phyloP scores from a whole-genome alignment of 2,113 vertebrate species.

The Orycteropus afer region DNA sequence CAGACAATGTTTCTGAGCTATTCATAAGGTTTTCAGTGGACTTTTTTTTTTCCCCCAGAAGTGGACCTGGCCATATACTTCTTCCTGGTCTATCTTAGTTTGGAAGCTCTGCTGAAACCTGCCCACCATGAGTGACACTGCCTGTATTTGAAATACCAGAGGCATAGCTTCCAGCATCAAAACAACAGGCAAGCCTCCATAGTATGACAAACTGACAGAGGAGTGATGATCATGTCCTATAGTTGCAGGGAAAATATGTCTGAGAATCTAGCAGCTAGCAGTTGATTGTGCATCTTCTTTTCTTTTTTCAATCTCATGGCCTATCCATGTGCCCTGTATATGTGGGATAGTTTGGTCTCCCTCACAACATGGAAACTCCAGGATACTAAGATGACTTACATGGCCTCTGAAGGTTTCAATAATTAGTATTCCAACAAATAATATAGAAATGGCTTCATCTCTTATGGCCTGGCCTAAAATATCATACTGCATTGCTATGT shows the following conservation, averaged over 20 bases:
- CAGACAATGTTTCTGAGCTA: no score
- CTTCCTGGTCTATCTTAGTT: no score
- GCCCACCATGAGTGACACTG: no score
- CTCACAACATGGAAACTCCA: neutral
- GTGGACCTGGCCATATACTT: no score
- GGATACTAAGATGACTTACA: neutral
- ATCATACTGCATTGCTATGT: neutral
- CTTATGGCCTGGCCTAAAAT: neutral
- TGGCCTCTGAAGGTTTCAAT: neutral
- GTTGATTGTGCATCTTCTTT: neutral
- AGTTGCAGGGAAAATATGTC: neutral
- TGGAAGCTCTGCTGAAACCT: no score
- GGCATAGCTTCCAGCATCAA: no score
- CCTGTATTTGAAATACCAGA: no score
- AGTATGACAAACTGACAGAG: no score
- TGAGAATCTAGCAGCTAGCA: neutral
- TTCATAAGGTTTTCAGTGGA: no score
- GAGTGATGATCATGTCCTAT: neutral
- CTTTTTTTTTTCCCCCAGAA: no score
- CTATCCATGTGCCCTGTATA: neutral
- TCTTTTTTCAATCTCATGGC: neutral
- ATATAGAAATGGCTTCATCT: neutral
- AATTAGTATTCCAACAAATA: neutral
- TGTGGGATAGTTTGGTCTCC: neutral
- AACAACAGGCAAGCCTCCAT: no score